Conservation (phyloP, 2,113 vertebrate genomes). For the Willisornis vidua region DNA sequence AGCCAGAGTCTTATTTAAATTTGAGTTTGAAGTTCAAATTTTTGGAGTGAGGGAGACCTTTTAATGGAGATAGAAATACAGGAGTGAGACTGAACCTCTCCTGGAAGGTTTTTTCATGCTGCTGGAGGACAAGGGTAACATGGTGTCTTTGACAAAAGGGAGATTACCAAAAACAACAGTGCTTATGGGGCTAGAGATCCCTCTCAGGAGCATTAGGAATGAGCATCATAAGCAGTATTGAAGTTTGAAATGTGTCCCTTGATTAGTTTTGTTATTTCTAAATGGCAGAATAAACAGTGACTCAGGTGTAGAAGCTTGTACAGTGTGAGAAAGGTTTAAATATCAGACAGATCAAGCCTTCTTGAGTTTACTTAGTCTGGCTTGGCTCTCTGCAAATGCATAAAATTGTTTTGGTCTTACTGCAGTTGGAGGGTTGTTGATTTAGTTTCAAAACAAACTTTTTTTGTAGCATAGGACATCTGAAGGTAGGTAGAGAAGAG, state of each 20-base stretch:
- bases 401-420: not conserved
- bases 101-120: not conserved
- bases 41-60: not conserved
- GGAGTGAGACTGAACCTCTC: not conserved
- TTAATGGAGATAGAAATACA: not conserved
- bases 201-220: not conserved
- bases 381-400: not conserved
- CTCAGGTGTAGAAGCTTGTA: not conserved
- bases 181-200: not conserved
- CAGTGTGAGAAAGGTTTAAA: not conserved
- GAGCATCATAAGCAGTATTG: not conserved
- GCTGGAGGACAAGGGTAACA: not conserved
- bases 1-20: not conserved
- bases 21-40: not conserved
- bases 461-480: not conserved
- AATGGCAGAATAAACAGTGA: not conserved
- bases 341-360: not conserved
- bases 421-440: not conserved
- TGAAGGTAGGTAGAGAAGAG: not conserved
- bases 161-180: not conserved
- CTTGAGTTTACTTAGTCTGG: not conserved
- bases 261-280: not conserved
- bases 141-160: not conserved
- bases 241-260: not conserved
- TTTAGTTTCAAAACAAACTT: not conserved